Conservation (phyloP, 2,797 vertebrate genomes). For the Rhinichthys osculus region DNA sequence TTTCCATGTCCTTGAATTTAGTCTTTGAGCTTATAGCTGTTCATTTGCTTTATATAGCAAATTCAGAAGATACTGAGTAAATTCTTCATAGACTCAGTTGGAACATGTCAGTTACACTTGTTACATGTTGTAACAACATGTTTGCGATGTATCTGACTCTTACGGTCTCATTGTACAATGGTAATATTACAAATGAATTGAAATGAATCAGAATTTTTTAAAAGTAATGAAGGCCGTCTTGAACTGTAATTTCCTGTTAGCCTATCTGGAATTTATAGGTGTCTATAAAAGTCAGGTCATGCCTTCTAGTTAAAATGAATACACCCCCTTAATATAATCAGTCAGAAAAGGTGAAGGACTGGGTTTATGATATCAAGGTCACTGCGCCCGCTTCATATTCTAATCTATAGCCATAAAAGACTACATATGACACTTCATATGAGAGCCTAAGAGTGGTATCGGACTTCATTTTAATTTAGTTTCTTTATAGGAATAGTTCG, state of each 20-base stretch:
- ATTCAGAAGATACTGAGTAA: background rate
- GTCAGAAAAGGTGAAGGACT: slow-evolving; percentile 65
- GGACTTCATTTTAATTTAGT: background rate
- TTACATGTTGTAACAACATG: background rate
- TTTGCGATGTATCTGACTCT: background rate
- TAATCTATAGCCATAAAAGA: slow-evolving; percentile 28
- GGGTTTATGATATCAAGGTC: slow-evolving; percentile 58
- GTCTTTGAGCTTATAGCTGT: background rate
- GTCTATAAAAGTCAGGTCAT: slow-evolving; percentile 55
- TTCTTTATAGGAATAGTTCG: background rate
- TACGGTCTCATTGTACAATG: background rate
- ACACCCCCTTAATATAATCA: slow-evolving; percentile 58
- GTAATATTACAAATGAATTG: background rate
- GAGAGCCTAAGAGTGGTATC: background rate
- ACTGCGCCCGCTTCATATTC: background rate
- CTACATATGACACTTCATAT: slow-evolving; percentile 13
- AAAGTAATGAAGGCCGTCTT: slow-evolving; percentile 1
- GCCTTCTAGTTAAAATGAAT: slow-evolving; percentile 40
- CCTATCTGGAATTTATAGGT: slow-evolving; percentile 53
- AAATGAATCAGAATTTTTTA: too few relatives aligned
- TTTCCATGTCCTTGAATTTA: background rate
- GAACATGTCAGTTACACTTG: background rate
- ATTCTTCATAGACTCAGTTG: background rate
- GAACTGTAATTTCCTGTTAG: slow-evolving; percentile 13
- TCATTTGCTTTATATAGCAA: background rate